phyloP scores from a whole-genome alignment of 2,888 invertebrate species.

The Drosophila borealis region DNA sequence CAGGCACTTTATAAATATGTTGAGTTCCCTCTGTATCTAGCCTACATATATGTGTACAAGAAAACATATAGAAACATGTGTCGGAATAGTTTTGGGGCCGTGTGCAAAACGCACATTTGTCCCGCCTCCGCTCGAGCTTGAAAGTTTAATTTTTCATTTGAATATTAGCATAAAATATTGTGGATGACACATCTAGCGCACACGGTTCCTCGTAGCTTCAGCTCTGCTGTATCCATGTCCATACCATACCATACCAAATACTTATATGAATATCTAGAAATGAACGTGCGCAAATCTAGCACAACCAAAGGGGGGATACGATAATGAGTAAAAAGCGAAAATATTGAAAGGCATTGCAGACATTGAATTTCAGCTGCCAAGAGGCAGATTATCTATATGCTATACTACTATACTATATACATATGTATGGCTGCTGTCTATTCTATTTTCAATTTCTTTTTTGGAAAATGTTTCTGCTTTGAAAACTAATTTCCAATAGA shows the following conservation, averaged over 20 bases:
- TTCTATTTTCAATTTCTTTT: constrained; percentile 74
- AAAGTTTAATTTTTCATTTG: constrained; percentile 70
- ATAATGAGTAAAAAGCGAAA: constrained; percentile 45
- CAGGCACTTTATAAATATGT: constrained; percentile 63
- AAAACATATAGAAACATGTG: constrained; percentile 46
- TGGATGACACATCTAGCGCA: constrained; percentile 79
- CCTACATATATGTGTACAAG: constrained; percentile 24
- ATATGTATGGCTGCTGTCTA: constrained; percentile 27
- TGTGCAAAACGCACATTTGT: constrained; percentile 77
- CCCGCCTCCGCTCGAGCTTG: constrained; percentile 79
- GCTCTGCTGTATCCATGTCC: constrained; percentile 49
- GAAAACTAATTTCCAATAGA: constrained; percentile 77
- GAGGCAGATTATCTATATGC: constrained; percentile 38
- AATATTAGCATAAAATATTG: constrained; percentile 80
- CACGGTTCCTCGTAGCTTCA: constrained; percentile 31
- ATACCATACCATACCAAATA: constrained; percentile 30
- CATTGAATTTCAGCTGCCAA: constrained; percentile 65
- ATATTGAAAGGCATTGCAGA: constrained; percentile 66
- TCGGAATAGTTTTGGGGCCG: constrained; percentile 62
- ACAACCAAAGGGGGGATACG: constrained; percentile 43
- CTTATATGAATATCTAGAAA: constrained; percentile 31
- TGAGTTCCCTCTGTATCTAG: constrained; percentile 30
- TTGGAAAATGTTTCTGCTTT: constrained; percentile 66
- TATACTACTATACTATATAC: constrained; percentile 14
- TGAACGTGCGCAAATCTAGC: constrained; percentile 64